phyloP scores from a whole-genome alignment of 2,888 invertebrate species.

The Chrysopilus asiliformis region DNA sequence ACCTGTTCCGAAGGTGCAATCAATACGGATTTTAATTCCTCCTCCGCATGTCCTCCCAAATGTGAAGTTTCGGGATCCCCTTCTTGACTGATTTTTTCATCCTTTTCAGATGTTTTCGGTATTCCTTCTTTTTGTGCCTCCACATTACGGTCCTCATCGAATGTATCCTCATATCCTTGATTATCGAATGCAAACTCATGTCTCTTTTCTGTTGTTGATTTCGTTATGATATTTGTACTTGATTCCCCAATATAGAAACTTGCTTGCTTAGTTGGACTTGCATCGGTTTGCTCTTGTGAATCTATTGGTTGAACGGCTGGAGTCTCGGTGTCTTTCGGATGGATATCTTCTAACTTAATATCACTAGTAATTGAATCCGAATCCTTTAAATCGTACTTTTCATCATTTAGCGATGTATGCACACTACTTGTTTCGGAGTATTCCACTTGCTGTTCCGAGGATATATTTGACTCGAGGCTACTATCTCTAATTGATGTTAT shows the following conservation, averaged over 20 bases:
- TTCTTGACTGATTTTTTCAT: neutral
- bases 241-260: slow-evolving; percentile 36
- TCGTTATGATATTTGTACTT: slow-evolving; percentile 32
- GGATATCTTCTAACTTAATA: slow-evolving; percentile 12
- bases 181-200: slow-evolving; percentile 15
- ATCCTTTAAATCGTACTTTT: slow-evolving; percentile 7
- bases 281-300: neutral
- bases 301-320: neutral
- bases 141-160: neutral
- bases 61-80: neutral
- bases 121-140: neutral
- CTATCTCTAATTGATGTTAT: slow-evolving; percentile 8
- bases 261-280: slow-evolving; percentile 14
- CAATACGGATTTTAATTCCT: no score
- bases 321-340: no score
- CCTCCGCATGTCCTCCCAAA: neutral
- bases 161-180: slow-evolving; percentile 10
- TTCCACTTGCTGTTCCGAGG: slow-evolving; percentile 16
- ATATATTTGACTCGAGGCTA: slow-evolving; percentile 13
- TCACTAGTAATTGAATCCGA: slow-evolving; percentile 13
- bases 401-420: slow-evolving; percentile 11
- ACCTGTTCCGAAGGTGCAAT: neutral
- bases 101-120: neutral
- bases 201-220: slow-evolving; percentile 21
- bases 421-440: slow-evolving; percentile 14